Conservation (phyloP, 2,888 invertebrate species). For the Ophion ventricosus region DNA sequence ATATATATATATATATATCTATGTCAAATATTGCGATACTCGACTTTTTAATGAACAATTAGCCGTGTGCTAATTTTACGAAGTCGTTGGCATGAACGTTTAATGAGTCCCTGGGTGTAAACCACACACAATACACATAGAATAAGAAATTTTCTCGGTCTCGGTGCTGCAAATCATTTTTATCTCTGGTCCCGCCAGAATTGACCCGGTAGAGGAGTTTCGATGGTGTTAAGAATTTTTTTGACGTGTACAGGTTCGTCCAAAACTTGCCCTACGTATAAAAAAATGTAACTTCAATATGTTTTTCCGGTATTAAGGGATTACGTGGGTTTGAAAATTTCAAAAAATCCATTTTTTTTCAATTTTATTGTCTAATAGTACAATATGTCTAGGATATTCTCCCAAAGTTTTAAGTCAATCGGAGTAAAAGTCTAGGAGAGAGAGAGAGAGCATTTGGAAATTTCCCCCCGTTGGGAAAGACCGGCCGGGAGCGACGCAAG, state of each 20-base stretch:
- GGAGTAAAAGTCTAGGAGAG: too few species aligned
- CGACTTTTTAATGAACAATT: slow-evolving; percentile 57
- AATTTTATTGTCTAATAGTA: too few species aligned
- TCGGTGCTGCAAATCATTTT: slow-evolving; percentile 15
- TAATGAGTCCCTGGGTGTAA: slow-evolving; percentile 25
- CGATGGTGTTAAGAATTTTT: not conserved
- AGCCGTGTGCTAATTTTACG: slow-evolving; percentile 60
- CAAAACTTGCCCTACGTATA: not conserved
- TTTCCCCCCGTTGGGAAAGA: too few species aligned
- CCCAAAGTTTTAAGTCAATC: too few species aligned
- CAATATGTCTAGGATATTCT: too few species aligned
- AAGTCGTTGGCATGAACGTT: slow-evolving; percentile 42
- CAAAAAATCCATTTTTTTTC: too few species aligned
- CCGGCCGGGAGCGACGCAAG: too few species aligned
- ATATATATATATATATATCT: not conserved
- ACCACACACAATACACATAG: not conserved
- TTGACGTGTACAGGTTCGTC: not conserved
- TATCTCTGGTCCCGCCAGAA: slow-evolving; percentile 23
- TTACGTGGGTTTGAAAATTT: not conserved
- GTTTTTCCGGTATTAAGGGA: too few species aligned
- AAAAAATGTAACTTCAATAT: not conserved
- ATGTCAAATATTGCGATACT: not conserved
- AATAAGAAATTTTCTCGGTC: slow-evolving; percentile 10
- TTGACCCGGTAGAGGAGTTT: slow-evolving; percentile 45
- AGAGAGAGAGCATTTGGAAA: too few species aligned